These are phyloP conservation scores for Chionodraco myersi DNA, from an alignment of 2,113 vertebrate species.

Conservation along the genomic window DNA sequence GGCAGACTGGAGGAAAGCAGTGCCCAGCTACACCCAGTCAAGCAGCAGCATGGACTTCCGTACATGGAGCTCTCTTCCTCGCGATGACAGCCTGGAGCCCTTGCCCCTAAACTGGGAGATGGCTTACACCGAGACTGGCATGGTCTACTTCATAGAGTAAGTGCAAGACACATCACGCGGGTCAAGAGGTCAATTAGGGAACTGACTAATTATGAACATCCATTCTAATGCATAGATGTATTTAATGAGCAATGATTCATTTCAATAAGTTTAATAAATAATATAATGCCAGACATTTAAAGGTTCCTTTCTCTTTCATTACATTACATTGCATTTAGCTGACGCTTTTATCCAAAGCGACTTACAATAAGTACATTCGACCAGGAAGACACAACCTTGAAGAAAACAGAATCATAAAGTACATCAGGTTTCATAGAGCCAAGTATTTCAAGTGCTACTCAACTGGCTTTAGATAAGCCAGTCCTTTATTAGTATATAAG, in stretches of 20 bases:
- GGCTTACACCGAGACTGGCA: constrained; percentile 97
- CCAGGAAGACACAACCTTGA: too few relatives aligned
- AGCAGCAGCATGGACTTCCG: constrained; percentile 92
- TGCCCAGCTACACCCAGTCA: constrained; percentile 96
- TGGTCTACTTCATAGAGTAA: constrained; percentile 99
- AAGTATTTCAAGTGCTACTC: too few relatives aligned
- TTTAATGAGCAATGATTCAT: too few relatives aligned
- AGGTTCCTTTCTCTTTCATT: background rate
- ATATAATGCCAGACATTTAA: too few relatives aligned
- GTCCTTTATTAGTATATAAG: too few relatives aligned
- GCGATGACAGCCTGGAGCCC: constrained; percentile 92
- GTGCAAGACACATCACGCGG: constrained; percentile 57
- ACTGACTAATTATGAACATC: background rate
- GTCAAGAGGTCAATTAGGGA: background rate
- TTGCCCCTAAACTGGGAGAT: constrained; percentile 98
- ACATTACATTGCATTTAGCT: too few relatives aligned
- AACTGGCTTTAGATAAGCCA: too few relatives aligned
- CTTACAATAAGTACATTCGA: too few relatives aligned
- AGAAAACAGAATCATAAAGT: too few relatives aligned
- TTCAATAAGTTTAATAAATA: background rate
- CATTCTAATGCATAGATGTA: background rate
- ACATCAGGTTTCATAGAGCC: too few relatives aligned
- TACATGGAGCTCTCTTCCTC: constrained; percentile 88
- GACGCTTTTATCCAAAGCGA: too few relatives aligned
- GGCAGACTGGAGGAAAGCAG: constrained; percentile 91